Conservation (phyloP, 2,888 invertebrate species). For the Belgica antarctica region DNA sequence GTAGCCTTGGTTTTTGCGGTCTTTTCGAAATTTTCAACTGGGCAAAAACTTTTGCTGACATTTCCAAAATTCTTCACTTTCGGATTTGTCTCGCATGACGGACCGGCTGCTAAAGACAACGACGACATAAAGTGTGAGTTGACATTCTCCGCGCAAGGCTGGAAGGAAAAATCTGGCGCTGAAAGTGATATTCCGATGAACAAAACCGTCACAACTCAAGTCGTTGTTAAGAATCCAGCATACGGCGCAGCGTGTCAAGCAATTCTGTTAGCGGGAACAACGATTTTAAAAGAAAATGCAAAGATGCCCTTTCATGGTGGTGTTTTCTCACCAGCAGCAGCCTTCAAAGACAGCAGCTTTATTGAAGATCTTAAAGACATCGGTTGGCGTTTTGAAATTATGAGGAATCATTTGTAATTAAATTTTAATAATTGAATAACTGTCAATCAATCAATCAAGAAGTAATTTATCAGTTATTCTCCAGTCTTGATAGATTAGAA, state of each 20-base stretch:
- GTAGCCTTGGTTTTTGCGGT: conserved; percentile 63
- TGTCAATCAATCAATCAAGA: too few relatives aligned
- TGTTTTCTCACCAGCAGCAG: conserved; percentile 80
- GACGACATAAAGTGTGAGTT: conserved; percentile 64
- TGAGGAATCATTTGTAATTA: neutral
- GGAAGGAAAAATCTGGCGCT: conserved; percentile 64
- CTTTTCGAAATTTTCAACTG: conserved; percentile 62
- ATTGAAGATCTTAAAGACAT: conserved; percentile 56
- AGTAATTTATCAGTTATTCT: too few relatives aligned
- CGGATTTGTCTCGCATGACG: conserved; percentile 67
- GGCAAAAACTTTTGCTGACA: conserved; percentile 65
- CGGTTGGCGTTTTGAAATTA: neutral
- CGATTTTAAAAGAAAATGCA: conserved; percentile 69
- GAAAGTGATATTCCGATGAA: conserved; percentile 60
- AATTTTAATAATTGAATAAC: too few relatives aligned
- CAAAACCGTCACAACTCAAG: conserved; percentile 65
- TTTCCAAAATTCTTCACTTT: conserved; percentile 69
- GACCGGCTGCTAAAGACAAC: conserved; percentile 62
- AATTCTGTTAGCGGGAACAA: conserved; percentile 70
- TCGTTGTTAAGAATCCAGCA: conserved; percentile 60
- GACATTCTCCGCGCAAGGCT: conserved; percentile 75
- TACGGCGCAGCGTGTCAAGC: conserved; percentile 79
- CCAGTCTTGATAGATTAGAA: too few relatives aligned
- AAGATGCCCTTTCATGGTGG: conserved; percentile 84
- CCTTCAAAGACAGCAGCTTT: conserved; percentile 77